Base-by-base conservation (phyloP, 2,113 vertebrate species). In the Laticauda colubrina region DNA sequence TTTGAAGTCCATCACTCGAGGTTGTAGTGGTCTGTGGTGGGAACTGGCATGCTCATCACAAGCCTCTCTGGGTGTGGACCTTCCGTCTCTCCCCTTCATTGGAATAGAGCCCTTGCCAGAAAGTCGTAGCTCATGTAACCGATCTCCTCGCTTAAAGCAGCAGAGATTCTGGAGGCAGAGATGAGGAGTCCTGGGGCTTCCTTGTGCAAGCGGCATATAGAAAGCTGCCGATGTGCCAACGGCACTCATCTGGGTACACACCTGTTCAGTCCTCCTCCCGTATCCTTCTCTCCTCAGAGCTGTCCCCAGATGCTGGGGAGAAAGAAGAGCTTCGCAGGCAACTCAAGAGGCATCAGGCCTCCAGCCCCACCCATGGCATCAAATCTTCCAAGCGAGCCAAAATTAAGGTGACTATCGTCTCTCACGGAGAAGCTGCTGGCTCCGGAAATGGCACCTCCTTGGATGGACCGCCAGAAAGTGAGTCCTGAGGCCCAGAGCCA, bases 381-480 rank as follows among this genome's bases (percentile, higher is more conserved):
- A 99, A 98, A 95, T n/a, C 98, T 53, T 98, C 99, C 95, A 99
- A 99, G 96, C 97, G 98, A 94, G 98, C 99, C 48, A 99, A 99
- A 98, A 99, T 99, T 96, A 99, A 99, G 97, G 99, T 99, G 96
- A 99, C 99, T 95, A 98, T 99, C 85, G 98, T 99, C 90, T 98
- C 99, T 85, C 99, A 99, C 81, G 98, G 98, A 4, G 99, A 99
- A 54, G 91, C 97, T 29, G 88, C 98, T 51, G 98, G 98, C 95
- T 94, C 95, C 39, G 96, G 97, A 64, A 96, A 64, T 1, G 97
- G 94, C 95, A 94, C 95, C 43, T 93, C 96, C 94, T 95, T 94
- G 96, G 48, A 94, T 97, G 88, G 95, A 89, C 95, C 96, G 56
- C 97, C 98, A 21, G 98, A 99, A 97, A 98, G 99, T 99, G 98